phyloP scores from a whole-genome alignment of 1,140 invertebrate species.

The Drosophila carrolli region DNA sequence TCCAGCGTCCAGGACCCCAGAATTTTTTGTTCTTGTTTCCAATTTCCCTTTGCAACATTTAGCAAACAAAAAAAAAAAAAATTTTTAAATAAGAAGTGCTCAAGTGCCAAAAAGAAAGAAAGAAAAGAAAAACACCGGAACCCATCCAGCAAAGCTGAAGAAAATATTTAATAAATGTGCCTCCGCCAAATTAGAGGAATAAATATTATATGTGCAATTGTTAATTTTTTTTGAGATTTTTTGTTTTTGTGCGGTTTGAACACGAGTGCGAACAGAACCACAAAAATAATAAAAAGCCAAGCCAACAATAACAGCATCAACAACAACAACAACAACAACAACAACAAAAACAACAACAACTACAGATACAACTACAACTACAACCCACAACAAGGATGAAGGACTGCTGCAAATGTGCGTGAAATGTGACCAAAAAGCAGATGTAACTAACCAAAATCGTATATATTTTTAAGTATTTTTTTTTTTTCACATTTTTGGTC shows the following conservation, averaged over 20 bases:
- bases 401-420: constrained; percentile 45
- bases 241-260: constrained; percentile 41
- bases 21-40: constrained; percentile 25
- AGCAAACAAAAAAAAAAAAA: constrained; percentile 2
- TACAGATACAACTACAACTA: constrained; percentile 16
- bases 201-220: constrained; percentile 1
- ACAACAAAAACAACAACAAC: not conserved
- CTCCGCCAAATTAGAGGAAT: constrained; percentile 2
- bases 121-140: constrained; percentile 15
- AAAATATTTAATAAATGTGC: constrained; percentile 33
- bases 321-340: not conserved
- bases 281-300: not conserved
- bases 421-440: constrained; percentile 16
- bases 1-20: constrained; percentile 1
- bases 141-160: constrained; percentile 34
- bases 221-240: constrained; percentile 39
- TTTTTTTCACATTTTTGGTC: not conserved
- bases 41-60: constrained; percentile 29
- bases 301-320: constrained; percentile 9
- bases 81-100: constrained; percentile 16
- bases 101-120: constrained; percentile 22
- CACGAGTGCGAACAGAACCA: constrained; percentile 45
- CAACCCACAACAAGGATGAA: constrained; percentile 25
- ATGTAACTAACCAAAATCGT: constrained; percentile 1
- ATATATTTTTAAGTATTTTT: not conserved